A percentile compares a stretch with the other conserved stretches of the same genome.
phyloP scores from a whole-genome alignment of 2,113 vertebrate genomes.

The Carassius auratus region DNA sequence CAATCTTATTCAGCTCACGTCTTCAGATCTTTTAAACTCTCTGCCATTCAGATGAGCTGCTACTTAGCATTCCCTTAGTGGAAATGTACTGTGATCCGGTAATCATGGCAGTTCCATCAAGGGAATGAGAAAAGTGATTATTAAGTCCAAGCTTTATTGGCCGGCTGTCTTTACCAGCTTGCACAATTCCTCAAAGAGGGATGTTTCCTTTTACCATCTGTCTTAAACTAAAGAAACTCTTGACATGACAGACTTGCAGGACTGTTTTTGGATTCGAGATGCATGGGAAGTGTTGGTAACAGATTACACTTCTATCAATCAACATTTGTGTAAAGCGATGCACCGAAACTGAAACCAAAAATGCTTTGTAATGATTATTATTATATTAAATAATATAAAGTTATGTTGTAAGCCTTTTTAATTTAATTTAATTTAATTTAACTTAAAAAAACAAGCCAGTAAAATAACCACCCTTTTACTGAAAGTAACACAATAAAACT shows the following conservation, averaged over 20 bases:
- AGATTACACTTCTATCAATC: neutral
- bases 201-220: slow-evolving; percentile 42
- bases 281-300: neutral
- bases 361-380: no score
- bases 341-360: no score
- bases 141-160: slow-evolving; percentile 34
- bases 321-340: neutral
- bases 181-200: slow-evolving; percentile 17
- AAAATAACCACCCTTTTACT: no score
- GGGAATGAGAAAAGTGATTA: slow-evolving; percentile 20
- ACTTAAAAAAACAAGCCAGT: no score
- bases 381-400: no score
- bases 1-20: neutral
- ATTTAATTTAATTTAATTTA: no score
- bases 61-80: slow-evolving; percentile 28
- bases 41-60: neutral
- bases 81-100: slow-evolving; percentile 23
- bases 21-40: slow-evolving; percentile 15
- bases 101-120: slow-evolving; percentile 43
- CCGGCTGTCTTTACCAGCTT: slow-evolving; percentile 23
- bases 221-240: slow-evolving; percentile 14
- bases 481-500: no score
- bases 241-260: neutral
- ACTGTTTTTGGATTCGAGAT: slow-evolving; percentile 4
- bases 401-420: no score